phyloP scores from a whole-genome alignment of 2,888 invertebrate species.

The Andricus quercusramuli region DNA sequence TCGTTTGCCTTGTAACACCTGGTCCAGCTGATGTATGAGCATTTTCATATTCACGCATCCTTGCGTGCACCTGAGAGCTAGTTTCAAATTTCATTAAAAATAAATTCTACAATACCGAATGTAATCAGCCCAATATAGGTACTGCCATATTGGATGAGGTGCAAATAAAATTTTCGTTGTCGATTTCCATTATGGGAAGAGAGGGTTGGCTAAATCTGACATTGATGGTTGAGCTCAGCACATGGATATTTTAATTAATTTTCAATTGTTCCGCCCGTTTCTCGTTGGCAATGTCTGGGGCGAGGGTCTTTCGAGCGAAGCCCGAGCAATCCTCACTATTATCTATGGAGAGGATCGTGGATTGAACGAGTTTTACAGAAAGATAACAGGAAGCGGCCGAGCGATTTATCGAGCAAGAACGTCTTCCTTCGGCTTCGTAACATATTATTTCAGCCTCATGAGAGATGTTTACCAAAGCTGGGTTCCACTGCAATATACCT shows the following conservation, averaged over 20 bases:
- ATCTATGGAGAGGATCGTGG: constrained; percentile 48
- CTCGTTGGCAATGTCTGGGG: constrained; percentile 19
- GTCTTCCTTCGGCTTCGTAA: constrained; percentile 53
- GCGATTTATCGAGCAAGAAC: constrained; percentile 58
- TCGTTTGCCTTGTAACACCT: no score
- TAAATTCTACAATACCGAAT: not conserved
- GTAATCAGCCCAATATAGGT: not conserved
- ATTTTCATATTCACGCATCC: no score
- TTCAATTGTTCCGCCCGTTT: constrained; percentile 40
- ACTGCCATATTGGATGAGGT: not conserved
- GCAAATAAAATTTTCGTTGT: not conserved
- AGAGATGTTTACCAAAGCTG: constrained; percentile 59
- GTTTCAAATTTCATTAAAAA: no score
- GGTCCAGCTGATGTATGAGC: no score
- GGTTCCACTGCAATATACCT: constrained; percentile 48
- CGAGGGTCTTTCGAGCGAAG: constrained; percentile 32
- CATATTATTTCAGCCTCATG: constrained; percentile 59
- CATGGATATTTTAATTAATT: constrained; percentile 39
- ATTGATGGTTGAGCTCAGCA: constrained; percentile 22
- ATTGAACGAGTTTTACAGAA: constrained; percentile 59
- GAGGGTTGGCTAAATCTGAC: constrained; percentile 15
- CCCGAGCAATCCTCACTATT: constrained; percentile 27
- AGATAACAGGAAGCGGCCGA: constrained; percentile 59
- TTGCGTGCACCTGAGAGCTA: no score
- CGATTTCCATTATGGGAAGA: constrained; percentile 6